phyloP scores from a whole-genome alignment of 2,888 invertebrate species.

The Drosophila algonquin region DNA sequence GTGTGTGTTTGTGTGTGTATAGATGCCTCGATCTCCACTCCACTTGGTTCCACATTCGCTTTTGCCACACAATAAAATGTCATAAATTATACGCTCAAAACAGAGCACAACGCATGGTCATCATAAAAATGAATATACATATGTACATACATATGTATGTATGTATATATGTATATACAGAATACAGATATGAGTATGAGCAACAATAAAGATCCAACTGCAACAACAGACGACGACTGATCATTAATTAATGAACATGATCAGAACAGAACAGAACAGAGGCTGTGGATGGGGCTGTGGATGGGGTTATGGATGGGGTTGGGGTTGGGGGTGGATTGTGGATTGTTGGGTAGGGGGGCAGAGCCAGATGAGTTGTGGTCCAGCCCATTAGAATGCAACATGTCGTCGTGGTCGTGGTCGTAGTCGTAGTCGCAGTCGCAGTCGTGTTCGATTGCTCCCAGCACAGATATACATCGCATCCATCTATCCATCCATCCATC shows the following conservation, averaged over 20 bases:
- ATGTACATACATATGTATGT: too few relatives aligned
- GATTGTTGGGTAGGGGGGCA: constrained; percentile 19
- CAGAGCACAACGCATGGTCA: constrained; percentile 67
- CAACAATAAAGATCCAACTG: constrained; percentile 68
- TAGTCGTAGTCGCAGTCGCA: constrained; percentile 57
- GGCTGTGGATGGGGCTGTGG: constrained; percentile 5
- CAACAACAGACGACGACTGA: constrained; percentile 62
- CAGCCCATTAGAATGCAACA: constrained; percentile 76
- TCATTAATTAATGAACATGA: constrained; percentile 80
- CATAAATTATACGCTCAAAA: constrained; percentile 70
- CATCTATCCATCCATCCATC: constrained; percentile 1
- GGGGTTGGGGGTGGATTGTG: not conserved
- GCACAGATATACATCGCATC: constrained; percentile 61
- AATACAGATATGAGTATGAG: constrained; percentile 7
- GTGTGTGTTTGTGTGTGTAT: not conserved
- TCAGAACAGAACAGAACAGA: constrained; percentile 46
- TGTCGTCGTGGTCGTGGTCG: constrained; percentile 74
- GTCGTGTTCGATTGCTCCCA: constrained; percentile 61
- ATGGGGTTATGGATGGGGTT: not conserved
- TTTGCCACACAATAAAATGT: constrained; percentile 76
- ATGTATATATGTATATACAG: not conserved
- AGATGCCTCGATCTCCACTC: not conserved
- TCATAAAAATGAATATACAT: constrained; percentile 59
- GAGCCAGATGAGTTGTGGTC: constrained; percentile 56
- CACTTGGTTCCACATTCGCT: constrained; percentile 54